Conservation (phyloP, 2,888 invertebrate genomes). For the Cetonia aurata region DNA sequence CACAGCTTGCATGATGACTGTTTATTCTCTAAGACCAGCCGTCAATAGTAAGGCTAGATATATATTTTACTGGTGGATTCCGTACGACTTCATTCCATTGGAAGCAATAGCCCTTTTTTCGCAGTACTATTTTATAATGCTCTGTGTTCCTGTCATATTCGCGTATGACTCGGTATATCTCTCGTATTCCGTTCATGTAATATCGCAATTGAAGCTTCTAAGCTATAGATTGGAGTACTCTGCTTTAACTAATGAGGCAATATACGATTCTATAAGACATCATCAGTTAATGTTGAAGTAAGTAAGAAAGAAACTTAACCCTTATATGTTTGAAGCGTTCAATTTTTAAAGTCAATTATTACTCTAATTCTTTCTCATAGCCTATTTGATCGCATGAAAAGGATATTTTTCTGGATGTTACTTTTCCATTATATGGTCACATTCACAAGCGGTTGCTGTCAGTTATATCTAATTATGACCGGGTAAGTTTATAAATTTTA, state of each 20-base stretch:
- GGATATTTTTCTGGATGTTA: conserved; percentile 32
- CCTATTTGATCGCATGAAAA: conserved; percentile 32
- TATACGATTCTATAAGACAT: conserved; percentile 22
- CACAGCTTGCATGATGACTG: conserved; percentile 2
- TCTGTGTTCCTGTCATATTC: conserved; percentile 4
- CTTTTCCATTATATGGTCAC: conserved; percentile 39
- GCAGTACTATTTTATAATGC: conserved; percentile 22
- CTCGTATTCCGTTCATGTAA: conserved; percentile 29
- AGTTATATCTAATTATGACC: conserved; percentile 26
- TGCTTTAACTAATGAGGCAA: conserved; percentile 1
- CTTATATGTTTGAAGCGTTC: too few species aligned
- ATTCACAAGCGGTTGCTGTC: conserved; percentile 24
- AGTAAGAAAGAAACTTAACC: neutral
- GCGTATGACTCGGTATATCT: conserved; percentile 34
- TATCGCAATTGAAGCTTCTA: conserved; percentile 32
- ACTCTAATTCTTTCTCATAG: too few species aligned
- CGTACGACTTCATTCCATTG: conserved; percentile 9
- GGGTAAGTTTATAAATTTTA: conserved; percentile 8
- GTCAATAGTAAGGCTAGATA: conserved; percentile 15
- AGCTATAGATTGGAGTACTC: conserved; percentile 15
- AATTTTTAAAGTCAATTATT: too few species aligned
- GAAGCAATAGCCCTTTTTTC: conserved; percentile 29
- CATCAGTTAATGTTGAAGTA: conserved; percentile 34
- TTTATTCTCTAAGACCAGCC: conserved; percentile 21
- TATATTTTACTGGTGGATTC: conserved; percentile 28